Evolutionary conservation across 2,888 invertebrate genomes (phyloP).

Genomic region (Acleris laterana): DNA sequence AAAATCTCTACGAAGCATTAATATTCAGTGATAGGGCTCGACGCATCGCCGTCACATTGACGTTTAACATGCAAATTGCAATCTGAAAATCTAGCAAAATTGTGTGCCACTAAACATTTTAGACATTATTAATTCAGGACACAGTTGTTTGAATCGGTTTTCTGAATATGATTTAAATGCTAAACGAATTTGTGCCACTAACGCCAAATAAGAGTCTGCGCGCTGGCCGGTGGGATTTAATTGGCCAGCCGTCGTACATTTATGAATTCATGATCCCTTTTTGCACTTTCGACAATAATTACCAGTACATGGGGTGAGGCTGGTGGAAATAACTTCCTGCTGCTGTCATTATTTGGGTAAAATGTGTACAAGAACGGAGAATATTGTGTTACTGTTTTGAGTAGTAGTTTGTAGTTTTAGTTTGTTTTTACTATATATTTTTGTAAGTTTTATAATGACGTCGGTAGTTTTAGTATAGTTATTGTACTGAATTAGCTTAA

Average conservation of each 20-base stretch:
- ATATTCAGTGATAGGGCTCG: constrained; percentile 82
- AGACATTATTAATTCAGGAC: constrained; percentile 78
- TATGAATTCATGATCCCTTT: constrained; percentile 17
- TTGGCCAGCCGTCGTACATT: constrained; percentile 53
- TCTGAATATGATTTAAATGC: constrained; percentile 81
- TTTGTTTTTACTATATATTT: too few relatives aligned
- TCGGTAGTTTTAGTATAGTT: too few relatives aligned
- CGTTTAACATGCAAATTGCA: constrained; percentile 84
- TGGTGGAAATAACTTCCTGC: not conserved
- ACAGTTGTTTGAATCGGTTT: constrained; percentile 77
- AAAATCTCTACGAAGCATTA: constrained; percentile 80
- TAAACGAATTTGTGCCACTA: constrained; percentile 79
- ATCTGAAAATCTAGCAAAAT: constrained; percentile 81
- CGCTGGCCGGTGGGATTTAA: constrained; percentile 63
- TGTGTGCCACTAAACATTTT: constrained; percentile 81
- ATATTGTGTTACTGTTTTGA: too few relatives aligned
- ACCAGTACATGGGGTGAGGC: constrained; percentile 2
- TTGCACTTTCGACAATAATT: constrained; percentile 13
- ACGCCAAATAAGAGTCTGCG: constrained; percentile 70
- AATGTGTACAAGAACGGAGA: too few relatives aligned
- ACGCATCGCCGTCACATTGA: constrained; percentile 80
- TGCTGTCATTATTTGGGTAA: constrained; percentile 1
- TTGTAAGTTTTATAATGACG: too few relatives aligned
- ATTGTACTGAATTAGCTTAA: too few relatives aligned
- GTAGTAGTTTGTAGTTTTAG: too few relatives aligned